phyloP scores from a whole-genome alignment of 2,797 vertebrate genomes.

The Anguilla anguilla region DNA sequence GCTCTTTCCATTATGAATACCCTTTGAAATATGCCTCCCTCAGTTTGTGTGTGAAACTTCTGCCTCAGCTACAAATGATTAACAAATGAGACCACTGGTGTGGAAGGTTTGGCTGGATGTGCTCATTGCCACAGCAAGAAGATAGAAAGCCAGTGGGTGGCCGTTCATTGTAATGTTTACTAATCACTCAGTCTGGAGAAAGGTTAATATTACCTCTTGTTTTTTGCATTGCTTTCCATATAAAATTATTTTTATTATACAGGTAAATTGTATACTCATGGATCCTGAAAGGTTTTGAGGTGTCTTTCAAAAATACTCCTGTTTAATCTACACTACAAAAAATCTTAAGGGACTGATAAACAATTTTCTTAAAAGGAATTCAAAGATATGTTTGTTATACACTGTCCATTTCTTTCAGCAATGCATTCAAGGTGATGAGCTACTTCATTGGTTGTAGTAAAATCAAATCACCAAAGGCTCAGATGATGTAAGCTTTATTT shows the following conservation, averaged over 20 bases:
- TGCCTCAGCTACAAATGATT: conserved; percentile 42
- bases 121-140: background rate
- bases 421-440: too few species aligned
- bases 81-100: conserved; percentile 40
- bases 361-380: too few species aligned
- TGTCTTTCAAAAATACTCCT: background rate
- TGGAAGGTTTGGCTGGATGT: conserved; percentile 29
- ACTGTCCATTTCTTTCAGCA: too few species aligned
- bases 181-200: conserved; percentile 20
- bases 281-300: background rate
- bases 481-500: too few species aligned
- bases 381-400: too few species aligned
- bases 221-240: background rate
- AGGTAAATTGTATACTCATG: background rate
- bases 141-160: conserved; percentile 15
- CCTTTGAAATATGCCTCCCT: conserved; percentile 43
- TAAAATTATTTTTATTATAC: background rate
- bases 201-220: conserved; percentile 23
- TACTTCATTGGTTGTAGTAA: too few species aligned
- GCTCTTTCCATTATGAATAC: conserved; percentile 47
- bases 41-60: conserved; percentile 41
- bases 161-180: conserved; percentile 38
- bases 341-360: background rate
- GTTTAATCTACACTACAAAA: background rate
- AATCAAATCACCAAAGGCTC: too few species aligned